Evolutionary conservation across 2,888 invertebrate genomes (phyloP).

Genomic region (Drosophila atroscutellata): DNA sequence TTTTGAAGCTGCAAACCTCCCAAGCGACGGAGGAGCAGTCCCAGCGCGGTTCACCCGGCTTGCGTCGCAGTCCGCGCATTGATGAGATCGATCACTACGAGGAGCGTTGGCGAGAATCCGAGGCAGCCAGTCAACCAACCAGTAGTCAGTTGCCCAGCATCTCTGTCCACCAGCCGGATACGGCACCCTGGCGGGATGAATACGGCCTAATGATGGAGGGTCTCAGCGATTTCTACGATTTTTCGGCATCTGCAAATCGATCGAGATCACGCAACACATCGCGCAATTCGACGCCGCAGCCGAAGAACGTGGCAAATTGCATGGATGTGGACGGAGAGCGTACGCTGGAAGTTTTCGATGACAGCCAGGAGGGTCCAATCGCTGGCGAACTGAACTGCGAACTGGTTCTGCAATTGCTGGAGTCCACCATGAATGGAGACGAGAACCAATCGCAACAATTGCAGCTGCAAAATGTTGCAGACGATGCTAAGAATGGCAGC

Average conservation of each 20-base stretch:
- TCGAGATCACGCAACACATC: constrained; percentile 80
- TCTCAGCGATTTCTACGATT: constrained; percentile 84
- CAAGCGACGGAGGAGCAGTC: constrained; percentile 66
- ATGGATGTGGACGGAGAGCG: constrained; percentile 51
- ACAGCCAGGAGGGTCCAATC: constrained; percentile 49
- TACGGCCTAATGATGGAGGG: constrained; percentile 82
- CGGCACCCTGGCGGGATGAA: constrained; percentile 81
- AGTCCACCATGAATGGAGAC: constrained; percentile 40
- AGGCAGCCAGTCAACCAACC: constrained; percentile 23
- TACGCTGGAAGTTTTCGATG: constrained; percentile 74
- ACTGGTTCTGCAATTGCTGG: constrained; percentile 67
- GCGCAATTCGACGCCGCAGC: constrained; percentile 73
- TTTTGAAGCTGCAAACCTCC: constrained; percentile 77
- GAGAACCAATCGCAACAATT: constrained; percentile 27
- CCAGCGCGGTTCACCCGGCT: constrained; percentile 61
- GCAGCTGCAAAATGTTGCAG: constrained; percentile 67
- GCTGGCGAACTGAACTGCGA: constrained; percentile 64
- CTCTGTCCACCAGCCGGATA: constrained; percentile 73
- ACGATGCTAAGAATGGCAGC: constrained; percentile 51
- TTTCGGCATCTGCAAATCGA: constrained; percentile 83
- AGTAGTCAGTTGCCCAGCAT: constrained; percentile 39
- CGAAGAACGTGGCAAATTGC: constrained; percentile 74
- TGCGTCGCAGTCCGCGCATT: constrained; percentile 83
- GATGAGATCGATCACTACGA: constrained; percentile 83
- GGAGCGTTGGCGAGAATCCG: constrained; percentile 72